phyloP scores from a whole-genome alignment of 2,797 vertebrate genomes.

The Lepilemur septentrionalis region DNA sequence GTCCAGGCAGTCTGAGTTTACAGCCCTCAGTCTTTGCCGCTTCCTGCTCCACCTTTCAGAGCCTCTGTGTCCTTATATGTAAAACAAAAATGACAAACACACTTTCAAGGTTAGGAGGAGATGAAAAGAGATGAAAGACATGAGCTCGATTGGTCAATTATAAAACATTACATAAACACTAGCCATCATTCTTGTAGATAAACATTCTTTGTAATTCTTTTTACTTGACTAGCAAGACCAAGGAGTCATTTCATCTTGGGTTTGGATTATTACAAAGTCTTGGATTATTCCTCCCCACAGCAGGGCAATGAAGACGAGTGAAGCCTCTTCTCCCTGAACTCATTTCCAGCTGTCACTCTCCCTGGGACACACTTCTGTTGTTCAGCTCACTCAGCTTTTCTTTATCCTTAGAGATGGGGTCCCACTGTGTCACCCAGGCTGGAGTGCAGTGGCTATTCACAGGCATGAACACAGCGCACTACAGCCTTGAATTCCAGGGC shows the following conservation, averaged over 20 bases:
- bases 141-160: not conserved
- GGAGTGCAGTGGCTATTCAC: too few species aligned
- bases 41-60: not conserved
- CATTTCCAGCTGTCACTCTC: not conserved
- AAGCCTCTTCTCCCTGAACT: too few species aligned
- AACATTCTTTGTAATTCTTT: not conserved
- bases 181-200: not conserved
- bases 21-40: not conserved
- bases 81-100: not conserved
- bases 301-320: too few species aligned
- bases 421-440: too few species aligned
- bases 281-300: not conserved
- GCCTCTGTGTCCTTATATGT: accelerated
- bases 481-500: too few species aligned
- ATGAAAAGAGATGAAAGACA: not conserved
- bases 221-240: not conserved
- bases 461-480: too few species aligned
- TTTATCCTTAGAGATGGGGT: not conserved
- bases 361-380: not conserved
- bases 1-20: not conserved
- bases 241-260: not conserved
- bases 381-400: not conserved
- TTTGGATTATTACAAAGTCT: not conserved
- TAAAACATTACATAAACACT: not conserved
- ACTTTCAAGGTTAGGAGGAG: accelerated